Evolutionary conservation across 2,113 vertebrate species (phyloP), one percentile per base, ranked within the genome.

Genomic region (Chloebia gouldiae): DNA sequence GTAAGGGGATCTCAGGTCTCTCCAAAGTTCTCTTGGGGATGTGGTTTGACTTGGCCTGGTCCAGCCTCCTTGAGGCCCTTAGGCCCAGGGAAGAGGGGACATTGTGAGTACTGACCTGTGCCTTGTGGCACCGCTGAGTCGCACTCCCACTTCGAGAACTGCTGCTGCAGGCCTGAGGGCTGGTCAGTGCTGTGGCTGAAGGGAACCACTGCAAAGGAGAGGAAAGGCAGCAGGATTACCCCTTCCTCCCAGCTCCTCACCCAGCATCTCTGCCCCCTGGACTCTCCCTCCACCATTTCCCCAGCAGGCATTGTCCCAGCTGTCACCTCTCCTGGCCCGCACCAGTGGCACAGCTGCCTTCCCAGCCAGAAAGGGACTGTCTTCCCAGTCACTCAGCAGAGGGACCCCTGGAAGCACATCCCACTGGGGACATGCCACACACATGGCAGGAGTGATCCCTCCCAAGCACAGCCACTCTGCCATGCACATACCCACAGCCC

Each of bases 81-180:
- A 30, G 63, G 8, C 42, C 49, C 42, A 63, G 10, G 51, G 37
- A 71, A 22, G 13, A n/a, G 35, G 50, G 27, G 13, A 63, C 51
- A 24, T 4, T 33, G 31, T 5, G 18, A 21, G 54, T 9, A 84
- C 95, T 73, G 47, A 96, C 96, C 96, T 95, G 49, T 44, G 42
- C 53, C 57, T 72, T 15, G 80, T 3, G 28, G 50, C 23, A 6
- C 13, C 0, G 0, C 24, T 1, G 53, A 82, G 42, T 5, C 0
- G 1, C 96, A 96, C 39, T 1, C 4, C 84, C 68, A 92, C 47
- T 73, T 28, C 0, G 8, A 37, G 63, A 79, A 84, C 3, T 49
- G 71, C 76, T 60, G 45, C 25, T 27, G 49, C 49, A 60, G 35
- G 35, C 23, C 57, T 37, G 57, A 18, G 60, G 49, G 83, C n/a